phyloP scores from a whole-genome alignment of 2,113 vertebrate genomes.

The Ursus arctos region DNA sequence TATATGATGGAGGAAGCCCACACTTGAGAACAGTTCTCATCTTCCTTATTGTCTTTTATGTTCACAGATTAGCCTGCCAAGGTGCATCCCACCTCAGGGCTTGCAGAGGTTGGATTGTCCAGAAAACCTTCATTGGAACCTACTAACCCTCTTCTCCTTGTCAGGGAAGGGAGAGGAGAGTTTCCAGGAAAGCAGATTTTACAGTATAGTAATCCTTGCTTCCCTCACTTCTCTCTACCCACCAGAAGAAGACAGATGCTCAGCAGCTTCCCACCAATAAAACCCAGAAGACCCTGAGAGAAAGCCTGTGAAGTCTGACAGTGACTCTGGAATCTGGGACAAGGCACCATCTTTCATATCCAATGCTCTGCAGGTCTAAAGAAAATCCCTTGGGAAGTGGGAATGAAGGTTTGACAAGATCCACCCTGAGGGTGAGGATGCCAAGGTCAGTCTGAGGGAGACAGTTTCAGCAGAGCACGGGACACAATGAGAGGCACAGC shows the following conservation, averaged over 20 bases:
- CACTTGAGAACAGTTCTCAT: background rate
- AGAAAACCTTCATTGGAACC: background rate
- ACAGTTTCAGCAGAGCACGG: background rate
- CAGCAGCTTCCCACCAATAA: background rate
- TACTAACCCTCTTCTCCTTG: background rate
- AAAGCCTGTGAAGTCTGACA: background rate
- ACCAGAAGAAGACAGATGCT: background rate
- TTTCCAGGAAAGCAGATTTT: background rate
- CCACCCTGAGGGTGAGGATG: background rate
- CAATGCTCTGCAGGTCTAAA: background rate
- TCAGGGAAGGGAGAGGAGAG: background rate
- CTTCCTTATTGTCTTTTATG: background rate
- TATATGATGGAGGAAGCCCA: background rate
- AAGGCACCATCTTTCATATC: background rate
- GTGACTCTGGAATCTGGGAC: background rate
- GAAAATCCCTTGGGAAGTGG: background rate
- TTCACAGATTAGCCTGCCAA: background rate
- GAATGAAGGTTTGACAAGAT: background rate
- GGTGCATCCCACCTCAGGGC: background rate
- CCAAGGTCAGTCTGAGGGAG: background rate
- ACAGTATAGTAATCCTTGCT: background rate
- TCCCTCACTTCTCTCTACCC: background rate
- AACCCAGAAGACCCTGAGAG: background rate
- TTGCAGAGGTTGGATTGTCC: background rate
- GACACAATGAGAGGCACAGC: too few species aligned